Percentiles rank a stretch among this genome's conserved stretches.
These are phyloP conservation scores for Chydorus sphaericus DNA, from an alignment of 2,888 invertebrate species.

Conservation along the genomic window DNA sequence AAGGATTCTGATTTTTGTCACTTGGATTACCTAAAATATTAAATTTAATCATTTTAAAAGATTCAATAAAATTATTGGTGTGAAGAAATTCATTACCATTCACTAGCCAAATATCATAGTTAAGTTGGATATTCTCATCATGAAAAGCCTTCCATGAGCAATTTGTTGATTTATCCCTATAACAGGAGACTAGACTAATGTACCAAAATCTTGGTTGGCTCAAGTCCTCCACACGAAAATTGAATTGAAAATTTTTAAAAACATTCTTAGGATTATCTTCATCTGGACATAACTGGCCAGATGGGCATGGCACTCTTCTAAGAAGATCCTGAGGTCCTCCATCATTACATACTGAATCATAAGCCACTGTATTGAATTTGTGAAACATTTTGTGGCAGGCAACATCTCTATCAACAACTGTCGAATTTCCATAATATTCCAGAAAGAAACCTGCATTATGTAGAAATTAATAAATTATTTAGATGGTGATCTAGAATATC, in stretches of 20 bases:
- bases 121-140: conserved; percentile 38
- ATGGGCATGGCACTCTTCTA: conserved; percentile 69
- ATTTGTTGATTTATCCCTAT: conserved; percentile 50
- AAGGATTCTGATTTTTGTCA: conserved; percentile 65
- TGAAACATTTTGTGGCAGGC: conserved; percentile 80
- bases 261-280: conserved; percentile 76
- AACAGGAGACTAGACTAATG: conserved; percentile 84
- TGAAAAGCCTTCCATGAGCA: conserved; percentile 73
- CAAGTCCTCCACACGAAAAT: conserved; percentile 78
- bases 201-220: conserved; percentile 95
- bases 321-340: conserved; percentile 62
- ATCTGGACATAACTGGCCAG: conserved; percentile 60
- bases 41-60: no score
- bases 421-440: conserved; percentile 72
- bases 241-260: conserved; percentile 77
- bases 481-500: no score
- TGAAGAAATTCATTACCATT: no score
- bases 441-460: conserved; percentile 70
- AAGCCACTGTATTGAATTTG: conserved; percentile 64
- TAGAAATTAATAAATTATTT: no score
- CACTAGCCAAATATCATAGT: conserved; percentile 89
- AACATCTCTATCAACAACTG: conserved; percentile 43
- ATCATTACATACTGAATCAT: conserved; percentile 65
- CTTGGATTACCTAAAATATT: no score
- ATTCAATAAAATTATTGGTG: no score